Evolutionary conservation across 1,140 invertebrate genomes (phyloP), one percentile per base, ranked within the genome.

Genomic region (Philopotamus ludificatus): DNA sequence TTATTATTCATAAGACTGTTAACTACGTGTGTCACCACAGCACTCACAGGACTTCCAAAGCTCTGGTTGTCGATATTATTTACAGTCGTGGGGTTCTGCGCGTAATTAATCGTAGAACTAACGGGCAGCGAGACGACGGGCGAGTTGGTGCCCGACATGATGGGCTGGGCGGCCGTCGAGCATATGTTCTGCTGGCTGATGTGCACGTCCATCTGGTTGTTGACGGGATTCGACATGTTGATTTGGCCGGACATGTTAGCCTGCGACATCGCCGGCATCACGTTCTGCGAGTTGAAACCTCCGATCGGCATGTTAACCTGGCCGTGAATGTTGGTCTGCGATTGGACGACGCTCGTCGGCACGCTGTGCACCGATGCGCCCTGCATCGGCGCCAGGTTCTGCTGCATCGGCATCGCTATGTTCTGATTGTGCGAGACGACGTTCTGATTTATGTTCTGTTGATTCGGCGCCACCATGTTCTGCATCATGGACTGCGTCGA

Each of bases 41-140:
- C 78, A 79, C 77, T 79, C 65, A 81, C 79, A 26, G 79, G 79
- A 72, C 79, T 81, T 28, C 79, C 79, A 66, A 81, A 81, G 72
- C 77, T 76, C 71, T 80, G 78, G 68, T 74, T 76, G 68, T 81
- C 79, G 34, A 61, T 49, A 34, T 54, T 9, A 73, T 53, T 71
- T 21, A 57, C 28, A 12, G 76, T 70, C 44, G 76, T 74, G 3
- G 73, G 72, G 15, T 74, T 70, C 57, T 74, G 77, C 18, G 72
- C 71, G 60, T 76, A 77, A 63, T 79, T 79, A 34, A 76, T 76
- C 1, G 74, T 75, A 18, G 79, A 79, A 69, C 68, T 79, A 18
- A 78, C 78, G 2, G 79, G 78, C 73, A 81, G 73, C 4, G 78
- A 79, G 44, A 81, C 79, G 10, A 80, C 77, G 8, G 79, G 78